phyloP scores from a whole-genome alignment of 2,888 invertebrate species.

The Drosophila meridiana region DNA sequence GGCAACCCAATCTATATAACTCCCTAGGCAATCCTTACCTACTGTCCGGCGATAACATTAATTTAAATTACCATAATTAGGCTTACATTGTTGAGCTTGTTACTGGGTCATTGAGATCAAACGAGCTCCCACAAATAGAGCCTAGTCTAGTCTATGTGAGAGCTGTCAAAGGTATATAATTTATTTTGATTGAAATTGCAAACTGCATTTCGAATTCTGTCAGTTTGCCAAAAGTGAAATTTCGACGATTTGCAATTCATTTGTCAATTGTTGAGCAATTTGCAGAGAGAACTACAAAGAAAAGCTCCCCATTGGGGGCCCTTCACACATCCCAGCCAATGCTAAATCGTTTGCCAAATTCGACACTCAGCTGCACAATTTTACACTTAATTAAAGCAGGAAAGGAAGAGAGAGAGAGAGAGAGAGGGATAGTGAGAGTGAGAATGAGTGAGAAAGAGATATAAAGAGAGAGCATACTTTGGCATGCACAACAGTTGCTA shows the following conservation, averaged over 20 bases:
- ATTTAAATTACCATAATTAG: neutral
- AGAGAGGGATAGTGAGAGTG: neutral
- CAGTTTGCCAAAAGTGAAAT: conserved; percentile 51
- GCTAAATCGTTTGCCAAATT: conserved; percentile 41
- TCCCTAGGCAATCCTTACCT: neutral
- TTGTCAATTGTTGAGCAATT: conserved; percentile 51
- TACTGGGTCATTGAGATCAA: neutral
- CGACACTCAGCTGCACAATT: conserved; percentile 40
- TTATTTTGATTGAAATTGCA: conserved; percentile 64
- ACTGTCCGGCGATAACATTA: neutral
- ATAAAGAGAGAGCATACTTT: neutral
- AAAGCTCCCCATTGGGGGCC: neutral
- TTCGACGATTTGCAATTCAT: conserved; percentile 38
- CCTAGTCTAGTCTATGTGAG: neutral
- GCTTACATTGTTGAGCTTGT: neutral
- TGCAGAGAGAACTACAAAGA: conserved; percentile 25
- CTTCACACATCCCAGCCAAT: neutral
- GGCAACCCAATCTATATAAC: neutral
- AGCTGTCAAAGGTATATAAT: conserved; percentile 39
- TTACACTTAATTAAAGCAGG: conserved; percentile 47
- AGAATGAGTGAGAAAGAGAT: neutral
- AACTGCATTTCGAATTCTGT: conserved; percentile 42
- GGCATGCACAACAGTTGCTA: conserved; percentile 18
- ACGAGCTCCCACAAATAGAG: neutral
- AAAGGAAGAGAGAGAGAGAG: neutral